Evolutionary conservation across 2,797 vertebrate genomes (phyloP).

Genomic region (Notolepis coatsorum): DNA sequence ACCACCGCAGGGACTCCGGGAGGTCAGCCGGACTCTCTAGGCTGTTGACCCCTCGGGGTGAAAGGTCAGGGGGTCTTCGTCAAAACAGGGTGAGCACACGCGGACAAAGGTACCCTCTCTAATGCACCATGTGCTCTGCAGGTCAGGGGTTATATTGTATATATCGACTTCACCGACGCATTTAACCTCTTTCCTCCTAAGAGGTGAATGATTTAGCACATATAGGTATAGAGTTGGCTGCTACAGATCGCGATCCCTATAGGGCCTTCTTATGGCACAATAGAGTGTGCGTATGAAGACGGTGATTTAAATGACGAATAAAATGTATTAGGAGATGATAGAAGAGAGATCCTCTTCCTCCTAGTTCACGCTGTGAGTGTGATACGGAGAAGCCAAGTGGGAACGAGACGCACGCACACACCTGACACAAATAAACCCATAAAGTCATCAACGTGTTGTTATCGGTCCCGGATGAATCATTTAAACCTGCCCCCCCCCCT

Average conservation of each 20-base stretch:
- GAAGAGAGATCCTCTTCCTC: not conserved
- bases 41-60: constrained; percentile 35
- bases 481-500: not conserved
- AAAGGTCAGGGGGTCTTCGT: constrained; percentile 23
- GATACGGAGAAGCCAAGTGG: not conserved
- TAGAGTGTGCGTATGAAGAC: too few relatives aligned
- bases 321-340: not conserved
- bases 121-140: not conserved
- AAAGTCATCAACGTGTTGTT: not conserved
- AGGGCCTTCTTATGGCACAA: too few relatives aligned
- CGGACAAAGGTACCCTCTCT: too few relatives aligned
- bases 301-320: not conserved
- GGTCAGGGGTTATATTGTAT: not conserved
- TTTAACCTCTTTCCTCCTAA: not conserved
- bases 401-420: not conserved
- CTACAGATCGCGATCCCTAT: too few relatives aligned
- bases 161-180: not conserved
- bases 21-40: not conserved
- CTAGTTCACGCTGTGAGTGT: too few relatives aligned
- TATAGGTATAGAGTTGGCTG: not conserved
- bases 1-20: not conserved
- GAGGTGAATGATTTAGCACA: not conserved
- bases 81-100: constrained; percentile 9
- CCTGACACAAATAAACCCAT: not conserved
- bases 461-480: not conserved